Base-by-base conservation (phyloP, 2,888 invertebrate genomes). In the Caenorhabditis plicata region DNA sequence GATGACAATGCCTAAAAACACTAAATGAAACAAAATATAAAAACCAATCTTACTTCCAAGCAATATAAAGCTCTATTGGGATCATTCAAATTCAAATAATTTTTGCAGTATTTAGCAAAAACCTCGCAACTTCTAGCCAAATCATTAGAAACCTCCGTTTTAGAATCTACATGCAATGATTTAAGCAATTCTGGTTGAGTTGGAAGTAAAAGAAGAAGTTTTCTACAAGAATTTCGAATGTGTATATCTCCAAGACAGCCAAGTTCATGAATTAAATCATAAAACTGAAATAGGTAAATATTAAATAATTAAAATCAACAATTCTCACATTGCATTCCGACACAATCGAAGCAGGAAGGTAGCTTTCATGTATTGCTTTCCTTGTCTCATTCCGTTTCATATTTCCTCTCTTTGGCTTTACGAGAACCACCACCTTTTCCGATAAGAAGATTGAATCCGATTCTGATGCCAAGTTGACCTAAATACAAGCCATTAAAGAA, bases 361-460 rank as follows among this genome's bases (percentile, higher is more conserved):
- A 55, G 19, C 45, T 44, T 32, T 61, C 61, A 15, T 48, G 32
- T 13, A 60, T 27, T 1, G 54, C 53, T 22, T 54, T 54, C 20
- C 46, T 56, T 22, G 49, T n/a, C n/a, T n/a, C n/a, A n/a, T 32
- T 43, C 32, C 20, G 22, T 9, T 32, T 32, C 23, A n/a, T 32
- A 7, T 22, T 9, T 35, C 2, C 51, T 41, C 22, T 46, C 53
- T 40, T 49, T 8, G 32, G 53, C 20, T 60, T 60, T 11, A 53
- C 38, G 5, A 60, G 25, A 38, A 60, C 38, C 5, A 49, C 29
- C 5, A 49, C 23, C 15, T 53, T 53, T 27, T 60, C 53, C 3
- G 60, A 53, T 5, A 50, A 17, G 23, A 60, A 60, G 15, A 60
- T 50, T 1, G 60, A 60, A 38, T 60, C 60, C 0, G 53, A 49